A percentile compares a stretch with the other conserved stretches of the same genome.
Conservation (phyloP, 2,113 vertebrate species). For the Eleginops maclovinus region DNA sequence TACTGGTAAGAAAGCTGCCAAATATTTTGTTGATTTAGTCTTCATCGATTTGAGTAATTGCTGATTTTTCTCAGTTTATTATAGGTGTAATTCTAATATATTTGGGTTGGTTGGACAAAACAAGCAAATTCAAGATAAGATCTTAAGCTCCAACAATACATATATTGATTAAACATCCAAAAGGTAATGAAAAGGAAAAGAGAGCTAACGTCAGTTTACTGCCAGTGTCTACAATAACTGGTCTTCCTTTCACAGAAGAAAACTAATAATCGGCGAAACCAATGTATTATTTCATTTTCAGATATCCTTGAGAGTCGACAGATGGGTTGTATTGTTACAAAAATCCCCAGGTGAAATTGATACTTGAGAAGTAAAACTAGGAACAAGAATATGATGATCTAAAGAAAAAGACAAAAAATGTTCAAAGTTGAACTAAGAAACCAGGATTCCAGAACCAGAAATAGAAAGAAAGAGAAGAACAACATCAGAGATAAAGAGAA, state of each 20-base stretch:
- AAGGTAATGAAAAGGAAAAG: too few species aligned
- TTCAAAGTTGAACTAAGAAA: too few species aligned
- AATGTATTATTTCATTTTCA: background rate
- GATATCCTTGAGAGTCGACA: background rate
- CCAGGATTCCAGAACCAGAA: background rate
- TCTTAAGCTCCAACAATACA: too few species aligned
- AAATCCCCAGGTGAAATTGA: background rate
- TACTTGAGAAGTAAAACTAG: background rate
- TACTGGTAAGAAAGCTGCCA: background rate
- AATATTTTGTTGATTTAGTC: background rate
- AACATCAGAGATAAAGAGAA: slow-evolving; percentile 33
- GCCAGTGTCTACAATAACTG: too few species aligned
- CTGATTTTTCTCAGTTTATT: background rate
- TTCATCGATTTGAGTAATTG: background rate
- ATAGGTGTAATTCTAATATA: too few species aligned
- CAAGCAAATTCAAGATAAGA: background rate
- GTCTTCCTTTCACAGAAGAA: background rate
- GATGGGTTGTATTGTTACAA: background rate
- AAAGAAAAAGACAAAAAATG: background rate
- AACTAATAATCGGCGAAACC: too few species aligned
- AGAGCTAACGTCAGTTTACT: too few species aligned
- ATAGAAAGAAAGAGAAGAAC: background rate
- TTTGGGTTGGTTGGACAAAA: background rate
- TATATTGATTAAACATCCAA: too few species aligned
- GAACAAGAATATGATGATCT: background rate